A percentile compares a stretch with the other conserved stretches of the same genome.
phyloP scores from a whole-genome alignment of 2,797 vertebrate genomes.

The Alcedo atthis region DNA sequence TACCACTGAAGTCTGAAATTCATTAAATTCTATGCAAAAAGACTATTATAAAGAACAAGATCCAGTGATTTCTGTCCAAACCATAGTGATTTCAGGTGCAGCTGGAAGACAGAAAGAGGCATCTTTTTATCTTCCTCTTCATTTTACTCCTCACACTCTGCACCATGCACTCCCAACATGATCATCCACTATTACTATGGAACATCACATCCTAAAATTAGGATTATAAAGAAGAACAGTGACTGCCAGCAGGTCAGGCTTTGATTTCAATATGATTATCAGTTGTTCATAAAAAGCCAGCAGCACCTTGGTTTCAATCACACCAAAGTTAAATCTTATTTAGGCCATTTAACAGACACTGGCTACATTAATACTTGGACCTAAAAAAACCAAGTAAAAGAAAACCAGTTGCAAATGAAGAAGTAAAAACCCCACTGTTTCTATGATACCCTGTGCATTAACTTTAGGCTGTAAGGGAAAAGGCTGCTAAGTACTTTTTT shows the following conservation, averaged over 20 bases:
- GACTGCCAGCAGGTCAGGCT: background rate
- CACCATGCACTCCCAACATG: rapidly evolving
- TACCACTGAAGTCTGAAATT: background rate
- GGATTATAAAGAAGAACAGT: background rate
- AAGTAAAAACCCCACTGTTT: rapidly evolving
- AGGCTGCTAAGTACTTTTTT: background rate
- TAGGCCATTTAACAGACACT: background rate
- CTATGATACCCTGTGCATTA: background rate
- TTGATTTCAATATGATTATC: background rate
- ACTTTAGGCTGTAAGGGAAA: background rate
- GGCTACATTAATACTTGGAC: background rate
- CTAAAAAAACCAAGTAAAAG: background rate
- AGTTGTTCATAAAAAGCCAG: background rate
- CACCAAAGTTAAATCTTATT: background rate
- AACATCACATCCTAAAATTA: background rate
- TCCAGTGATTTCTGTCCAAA: background rate
- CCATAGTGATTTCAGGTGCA: background rate
- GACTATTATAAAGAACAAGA: background rate
- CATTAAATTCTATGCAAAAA: background rate
- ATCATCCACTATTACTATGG: background rate
- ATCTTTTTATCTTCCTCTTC: rapidly evolving
- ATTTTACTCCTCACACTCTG: background rate
- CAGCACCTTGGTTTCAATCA: rapidly evolving
- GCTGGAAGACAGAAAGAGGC: background rate
- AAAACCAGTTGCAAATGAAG: background rate